Base-by-base conservation (phyloP, 2,888 invertebrate genomes). In the Drosophila anceps region DNA sequence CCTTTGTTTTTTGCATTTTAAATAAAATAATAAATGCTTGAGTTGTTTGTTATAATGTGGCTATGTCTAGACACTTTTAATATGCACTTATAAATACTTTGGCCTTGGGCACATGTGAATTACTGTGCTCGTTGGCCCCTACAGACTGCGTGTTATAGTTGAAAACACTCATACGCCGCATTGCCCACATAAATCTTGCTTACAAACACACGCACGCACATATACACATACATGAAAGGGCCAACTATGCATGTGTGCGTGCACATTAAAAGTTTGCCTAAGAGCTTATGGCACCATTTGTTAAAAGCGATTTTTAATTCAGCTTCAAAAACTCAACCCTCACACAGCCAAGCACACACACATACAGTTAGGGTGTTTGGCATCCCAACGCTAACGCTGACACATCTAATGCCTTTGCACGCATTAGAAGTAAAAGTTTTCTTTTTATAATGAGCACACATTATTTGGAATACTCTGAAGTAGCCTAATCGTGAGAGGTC, bases 251-350 rank as follows among this genome's bases (percentile, higher is more conserved):
- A 51, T 33, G 50, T 72, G 63, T 81, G 69, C 58, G 48, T 84
- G 88, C 76, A 73, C 89, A 89, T 84, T 84, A 90, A 90, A 85
- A 85, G 84, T 85, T 85, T 88, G 71, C 82, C 81, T 76, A 73
- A 82, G 81, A 89, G 84, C 90, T 84, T 84, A 84, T 85, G 76
- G 81, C 86, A 78, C 86, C 90, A 90, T 90, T 85, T 88, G 85
- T 88, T 84, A 81, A 90, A 84, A 90, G 81, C 88, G 85, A 86
- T 85, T 90, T 85, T 85, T 88, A 85, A 85, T 90, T 86, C 90
- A 85, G 90, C 90, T 76, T 67, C 60, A 72, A 80, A 85, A 70
- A 66, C 61, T 55, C 48, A 63, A 15, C 43, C 51, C 53, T 43
- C 54, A 29, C 50, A 29, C 65, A 67, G 37, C 27, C 41, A 63